phyloP scores from a whole-genome alignment of 2,888 invertebrate genomes.

The Chorisops tibialis region DNA sequence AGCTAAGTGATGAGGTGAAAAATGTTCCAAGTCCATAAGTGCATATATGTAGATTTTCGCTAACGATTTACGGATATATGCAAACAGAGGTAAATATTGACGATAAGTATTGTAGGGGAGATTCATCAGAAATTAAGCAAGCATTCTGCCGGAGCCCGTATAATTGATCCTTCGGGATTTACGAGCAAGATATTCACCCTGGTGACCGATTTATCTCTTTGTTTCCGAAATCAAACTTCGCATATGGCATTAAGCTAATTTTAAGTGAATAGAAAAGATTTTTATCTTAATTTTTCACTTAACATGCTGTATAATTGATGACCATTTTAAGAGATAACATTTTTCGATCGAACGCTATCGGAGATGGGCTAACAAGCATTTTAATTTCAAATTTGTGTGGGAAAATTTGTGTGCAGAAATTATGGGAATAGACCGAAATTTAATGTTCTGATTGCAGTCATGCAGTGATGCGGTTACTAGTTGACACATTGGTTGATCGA shows the following conservation, averaged over 20 bases:
- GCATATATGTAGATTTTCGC: slow-evolving; percentile 10
- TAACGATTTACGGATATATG: slow-evolving; percentile 25
- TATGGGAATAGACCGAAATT: too few species aligned
- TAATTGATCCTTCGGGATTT: slow-evolving; percentile 22
- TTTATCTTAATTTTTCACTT: slow-evolving; percentile 30
- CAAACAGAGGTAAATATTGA: slow-evolving; percentile 30
- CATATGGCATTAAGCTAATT: slow-evolving; percentile 30
- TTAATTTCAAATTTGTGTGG: slow-evolving; percentile 1
- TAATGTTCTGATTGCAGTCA: neutral
- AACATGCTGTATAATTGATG: slow-evolving; percentile 17
- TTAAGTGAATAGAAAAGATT: slow-evolving; percentile 17
- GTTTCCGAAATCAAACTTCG: slow-evolving; percentile 25
- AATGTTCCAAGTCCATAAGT: neutral
- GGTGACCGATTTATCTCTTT: slow-evolving; percentile 14
- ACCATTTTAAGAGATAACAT: neutral
- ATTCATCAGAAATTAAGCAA: slow-evolving; percentile 8
- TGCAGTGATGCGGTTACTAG: slow-evolving; percentile 8
- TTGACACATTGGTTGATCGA: slow-evolving; percentile 16
- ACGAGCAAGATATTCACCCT: slow-evolving; percentile 13
- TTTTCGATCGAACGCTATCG: neutral
- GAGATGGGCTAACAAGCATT: neutral
- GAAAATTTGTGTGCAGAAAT: slow-evolving; percentile 4
- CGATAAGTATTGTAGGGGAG: slow-evolving; percentile 22
- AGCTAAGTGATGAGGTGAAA: neutral
- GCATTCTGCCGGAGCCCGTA: slow-evolving; percentile 28